Conservation (phyloP, 2,797 vertebrate genomes). For the Gambusia yucatana region DNA sequence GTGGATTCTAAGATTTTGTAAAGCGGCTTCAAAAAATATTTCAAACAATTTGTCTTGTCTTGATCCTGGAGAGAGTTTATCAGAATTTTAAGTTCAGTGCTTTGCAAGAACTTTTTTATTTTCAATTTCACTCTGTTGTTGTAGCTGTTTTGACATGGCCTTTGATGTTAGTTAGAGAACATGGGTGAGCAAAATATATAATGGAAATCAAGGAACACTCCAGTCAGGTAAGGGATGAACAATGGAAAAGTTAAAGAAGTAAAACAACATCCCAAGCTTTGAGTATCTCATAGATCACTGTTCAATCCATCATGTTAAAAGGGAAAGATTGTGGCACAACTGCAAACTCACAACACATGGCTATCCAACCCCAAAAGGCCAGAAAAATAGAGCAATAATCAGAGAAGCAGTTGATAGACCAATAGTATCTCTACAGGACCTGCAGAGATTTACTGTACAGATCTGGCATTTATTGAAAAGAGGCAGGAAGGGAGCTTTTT, state of each 20-base stretch:
- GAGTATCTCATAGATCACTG: background rate
- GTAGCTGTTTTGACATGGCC: background rate
- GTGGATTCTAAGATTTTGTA: constrained; percentile 1
- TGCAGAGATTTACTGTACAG: background rate
- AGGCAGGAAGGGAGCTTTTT: background rate
- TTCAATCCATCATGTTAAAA: no score
- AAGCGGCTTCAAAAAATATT: background rate
- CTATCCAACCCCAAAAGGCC: background rate
- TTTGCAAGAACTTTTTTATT: background rate
- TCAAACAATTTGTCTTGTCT: constrained; percentile 4
- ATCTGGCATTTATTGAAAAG: background rate
- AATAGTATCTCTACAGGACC: background rate
- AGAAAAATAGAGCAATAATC: background rate
- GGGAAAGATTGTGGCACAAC: background rate
- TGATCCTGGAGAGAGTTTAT: background rate
- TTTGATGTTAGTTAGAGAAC: background rate
- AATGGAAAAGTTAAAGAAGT: background rate
- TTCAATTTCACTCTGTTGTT: background rate
- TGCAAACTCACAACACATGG: background rate
- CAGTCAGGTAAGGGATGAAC: background rate
- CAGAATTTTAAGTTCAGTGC: background rate
- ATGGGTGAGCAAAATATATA: background rate
- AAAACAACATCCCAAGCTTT: background rate
- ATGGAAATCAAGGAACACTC: background rate
- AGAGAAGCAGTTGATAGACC: background rate